Evolutionary conservation across 2,797 vertebrate genomes (phyloP), one percentile per base, ranked within the genome.

Genomic region (Odontamblyopus rebecca): DNA sequence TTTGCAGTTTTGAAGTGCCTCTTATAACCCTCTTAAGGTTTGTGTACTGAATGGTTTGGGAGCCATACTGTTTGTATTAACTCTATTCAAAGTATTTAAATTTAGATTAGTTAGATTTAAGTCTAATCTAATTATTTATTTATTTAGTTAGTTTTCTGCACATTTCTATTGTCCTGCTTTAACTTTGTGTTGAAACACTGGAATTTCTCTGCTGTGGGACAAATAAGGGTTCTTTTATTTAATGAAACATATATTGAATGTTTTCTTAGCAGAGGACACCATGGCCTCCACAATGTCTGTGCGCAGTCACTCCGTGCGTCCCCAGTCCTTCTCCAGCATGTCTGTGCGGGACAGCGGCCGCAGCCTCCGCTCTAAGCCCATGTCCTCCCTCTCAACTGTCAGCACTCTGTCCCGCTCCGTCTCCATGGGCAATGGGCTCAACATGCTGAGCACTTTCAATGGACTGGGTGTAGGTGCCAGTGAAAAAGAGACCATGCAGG

Each of bases 401-500:
- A 67, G 71, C 74, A 82, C 79, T 13, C n/a, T 94, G 78, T 88
- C 89, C 23, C 83, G 82, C 64, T 91, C 90, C 0, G 35, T 88
- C 64, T 94, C 92, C 0, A 72, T 93, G 86, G 94, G 94, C 19
- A 91, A 93, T 3, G 85, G 86, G 18, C 89, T 93, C 72, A 89
- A 92, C 72, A 27, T 86, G 76, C 79, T 91, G 75, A 72, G 89
- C 12, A 88, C 90, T 70, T 15, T 91, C 68, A 93, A 92, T 0
- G 86, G 90, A 51, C 56, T 91, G 59, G 35, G 70, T 0, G 63
- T 69, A 0, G 85, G 84, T 0, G 48, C 81, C 72, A 94, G 85
- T 1, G 94, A 93, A 23, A 95, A 95, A 81, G 93, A 95, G 75
- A 91, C 93, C 63, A 94, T 95, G 94, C 92, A 93, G 82, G 77